Evolutionary conservation across 2,888 invertebrate species (phyloP), one percentile per base, ranked within the genome.

Genomic region (Caenorhabditis sp.): DNA sequence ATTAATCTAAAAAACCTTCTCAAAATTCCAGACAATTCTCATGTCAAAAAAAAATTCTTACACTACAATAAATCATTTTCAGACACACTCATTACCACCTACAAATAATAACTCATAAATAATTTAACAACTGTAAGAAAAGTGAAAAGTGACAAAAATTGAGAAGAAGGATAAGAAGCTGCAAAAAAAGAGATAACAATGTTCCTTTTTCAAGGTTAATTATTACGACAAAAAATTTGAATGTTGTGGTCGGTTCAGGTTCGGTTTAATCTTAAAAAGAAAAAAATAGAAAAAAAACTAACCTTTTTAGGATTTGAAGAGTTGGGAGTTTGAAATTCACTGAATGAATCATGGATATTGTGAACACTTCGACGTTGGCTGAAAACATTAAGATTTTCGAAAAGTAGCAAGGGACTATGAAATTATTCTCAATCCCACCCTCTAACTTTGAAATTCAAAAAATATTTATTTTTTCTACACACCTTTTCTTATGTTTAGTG

Each of bases 341-440:
- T 53, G 2, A 63, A 59, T 7, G 63, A 53, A 21, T 60, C 31
- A 0, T 49, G 58, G 20, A 70, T 59, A 50, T 75, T 75, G 53
- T 76, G 75, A 1, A 71, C 68, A 53, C 76, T 76, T 50, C 76
- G 61, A 21, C 76, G 76, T 58, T 76, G 76, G n/a, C 76, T 76
- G 76, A 52, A 76, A 70, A 49, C 57, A 20, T 7, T 59, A n/a
- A 43, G 27, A 4, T 58, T 58, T 12, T 43, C 10, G 21, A 21
- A 52, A 52, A 10, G 21, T n/a, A n/a, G n/a, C n/a, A n/a, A n/a
- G n/a, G n/a, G n/a, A n/a, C n/a, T n/a, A n/a, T n/a, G n/a, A n/a
- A n/a, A n/a, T n/a, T n/a, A n/a, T n/a, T n/a, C n/a, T n/a, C n/a
- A n/a, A n/a, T n/a, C n/a, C n/a, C n/a, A n/a, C n/a, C n/a, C n/a